These are phyloP conservation scores for Macrochelys suwanniensis DNA, from an alignment of 2,797 vertebrate species.

Conservation along the genomic window DNA sequence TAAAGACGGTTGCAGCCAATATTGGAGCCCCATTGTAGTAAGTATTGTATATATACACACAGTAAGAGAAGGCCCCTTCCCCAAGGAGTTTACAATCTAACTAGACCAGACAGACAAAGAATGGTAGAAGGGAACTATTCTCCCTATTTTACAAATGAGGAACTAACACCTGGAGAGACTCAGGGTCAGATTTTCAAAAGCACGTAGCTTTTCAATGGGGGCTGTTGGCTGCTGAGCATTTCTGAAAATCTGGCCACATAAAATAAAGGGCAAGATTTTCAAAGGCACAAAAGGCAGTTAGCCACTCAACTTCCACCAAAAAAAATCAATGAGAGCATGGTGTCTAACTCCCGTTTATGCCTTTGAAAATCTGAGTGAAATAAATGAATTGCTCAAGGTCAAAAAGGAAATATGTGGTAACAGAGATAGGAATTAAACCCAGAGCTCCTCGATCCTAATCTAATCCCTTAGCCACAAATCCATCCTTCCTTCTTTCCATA, in stretches of 20 bases:
- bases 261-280: not conserved
- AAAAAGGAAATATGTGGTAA: not conserved
- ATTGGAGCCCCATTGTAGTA: too few relatives aligned
- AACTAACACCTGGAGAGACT: not conserved
- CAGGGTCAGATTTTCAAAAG: not conserved
- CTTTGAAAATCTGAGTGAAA: not conserved
- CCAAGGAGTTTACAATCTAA: not conserved
- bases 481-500: not conserved
- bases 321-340: not conserved
- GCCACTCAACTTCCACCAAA: not conserved
- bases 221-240: not conserved
- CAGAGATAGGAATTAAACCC: not conserved
- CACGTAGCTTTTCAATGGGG: not conserved
- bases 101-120: not conserved
- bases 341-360: not conserved
- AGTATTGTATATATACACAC: not conserved
- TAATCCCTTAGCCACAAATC: not conserved
- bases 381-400: not conserved
- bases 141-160: not conserved
- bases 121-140: not conserved
- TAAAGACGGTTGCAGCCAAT: not conserved
- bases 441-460: not conserved
- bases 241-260: not conserved
- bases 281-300: not conserved
- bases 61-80: not conserved